Evolutionary conservation across 2,888 invertebrate genomes (phyloP).

Genomic region (Troilus luridus): DNA sequence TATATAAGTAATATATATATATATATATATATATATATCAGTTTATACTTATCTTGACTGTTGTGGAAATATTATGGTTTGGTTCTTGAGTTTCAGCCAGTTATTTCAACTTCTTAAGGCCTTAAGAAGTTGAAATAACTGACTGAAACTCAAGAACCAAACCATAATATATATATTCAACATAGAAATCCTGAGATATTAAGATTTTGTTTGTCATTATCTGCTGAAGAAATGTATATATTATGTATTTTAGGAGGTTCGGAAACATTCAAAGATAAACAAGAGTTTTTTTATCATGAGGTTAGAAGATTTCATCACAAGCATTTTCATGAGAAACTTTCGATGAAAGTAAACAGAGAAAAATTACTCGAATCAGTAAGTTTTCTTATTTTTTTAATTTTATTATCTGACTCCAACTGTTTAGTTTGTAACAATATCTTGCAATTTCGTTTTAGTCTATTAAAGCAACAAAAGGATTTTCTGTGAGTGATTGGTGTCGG

Average conservation of each 20-base stretch:
- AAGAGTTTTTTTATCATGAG: constrained; percentile 86
- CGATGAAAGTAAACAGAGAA: constrained; percentile 85
- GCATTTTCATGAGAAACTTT: constrained; percentile 87
- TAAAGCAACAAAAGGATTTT: constrained; percentile 88
- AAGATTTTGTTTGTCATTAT: no score
- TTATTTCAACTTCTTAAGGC: no score
- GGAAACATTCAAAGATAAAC: constrained; percentile 90
- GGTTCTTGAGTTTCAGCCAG: no score
- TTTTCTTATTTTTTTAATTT: constrained; percentile 59
- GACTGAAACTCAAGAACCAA: no score
- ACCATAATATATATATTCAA: no score
- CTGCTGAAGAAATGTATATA: not conserved
- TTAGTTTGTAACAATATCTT: not conserved
- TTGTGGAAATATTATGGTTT: no score
- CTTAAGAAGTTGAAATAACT: no score
- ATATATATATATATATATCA: no score
- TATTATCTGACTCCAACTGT: not conserved
- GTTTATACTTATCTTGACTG: no score
- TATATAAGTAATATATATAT: no score
- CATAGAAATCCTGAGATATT: no score
- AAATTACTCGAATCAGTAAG: constrained; percentile 84
- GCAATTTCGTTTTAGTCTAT: constrained; percentile 74
- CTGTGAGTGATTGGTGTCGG: constrained; percentile 93
- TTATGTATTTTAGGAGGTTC: constrained; percentile 78
- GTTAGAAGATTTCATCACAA: constrained; percentile 88